Conservation (phyloP, 23 tunicate genomes). For the Aplidium turbinatum region DNA sequence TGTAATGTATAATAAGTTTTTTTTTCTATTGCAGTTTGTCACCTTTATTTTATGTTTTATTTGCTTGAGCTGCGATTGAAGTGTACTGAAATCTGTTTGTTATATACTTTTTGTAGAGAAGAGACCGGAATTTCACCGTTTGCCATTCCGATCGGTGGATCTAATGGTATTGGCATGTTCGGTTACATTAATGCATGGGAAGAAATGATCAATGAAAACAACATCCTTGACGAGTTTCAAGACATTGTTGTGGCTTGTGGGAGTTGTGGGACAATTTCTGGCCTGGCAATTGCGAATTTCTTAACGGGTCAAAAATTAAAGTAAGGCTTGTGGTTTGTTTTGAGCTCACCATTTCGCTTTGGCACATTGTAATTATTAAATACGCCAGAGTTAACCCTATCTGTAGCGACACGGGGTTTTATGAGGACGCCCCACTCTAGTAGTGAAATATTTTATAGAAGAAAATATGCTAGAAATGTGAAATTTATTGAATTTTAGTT, state of each 20-base stretch:
- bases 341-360: no score
- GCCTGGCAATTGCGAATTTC: conserved; percentile 79
- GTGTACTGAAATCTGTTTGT: not conserved
- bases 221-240: conserved; percentile 32
- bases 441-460: no score
- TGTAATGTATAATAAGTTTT: no score
- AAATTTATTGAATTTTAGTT: no score
- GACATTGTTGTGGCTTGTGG: conserved; percentile 95
- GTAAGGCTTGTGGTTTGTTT: no score
- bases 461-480: no score
- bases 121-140: conserved; percentile 67
- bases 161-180: conserved; percentile 46
- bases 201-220: conserved; percentile 63
- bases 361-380: no score
- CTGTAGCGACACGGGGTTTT: no score
- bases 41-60: no score
- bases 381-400: no score
- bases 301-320: conserved; percentile 69
- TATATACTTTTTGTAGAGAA: conserved; percentile 16
- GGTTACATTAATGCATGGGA: conserved; percentile 95
- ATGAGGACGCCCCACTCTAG: no score
- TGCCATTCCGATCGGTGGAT: conserved; percentile 89
- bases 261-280: conserved; percentile 96
- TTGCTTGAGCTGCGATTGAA: not conserved
- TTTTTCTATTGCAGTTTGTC: no score